These are phyloP conservation scores for Prietella phreatophila DNA, from an alignment of 2,113 vertebrate genomes.

Conservation along the genomic window DNA sequence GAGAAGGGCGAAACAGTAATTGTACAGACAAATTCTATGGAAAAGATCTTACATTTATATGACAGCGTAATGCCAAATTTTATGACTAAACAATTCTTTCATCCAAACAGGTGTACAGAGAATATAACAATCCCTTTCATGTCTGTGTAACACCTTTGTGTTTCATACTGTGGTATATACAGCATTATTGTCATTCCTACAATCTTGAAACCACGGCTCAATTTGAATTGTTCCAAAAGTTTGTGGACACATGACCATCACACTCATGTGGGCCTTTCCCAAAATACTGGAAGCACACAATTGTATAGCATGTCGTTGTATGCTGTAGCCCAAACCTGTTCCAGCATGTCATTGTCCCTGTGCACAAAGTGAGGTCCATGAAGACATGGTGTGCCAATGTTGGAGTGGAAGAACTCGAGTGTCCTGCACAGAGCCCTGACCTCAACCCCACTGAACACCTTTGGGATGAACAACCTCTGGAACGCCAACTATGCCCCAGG, in stretches of 20 bases:
- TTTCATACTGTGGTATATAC: neutral
- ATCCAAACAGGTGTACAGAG: neutral
- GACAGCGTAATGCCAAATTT: neutral
- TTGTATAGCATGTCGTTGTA: neutral
- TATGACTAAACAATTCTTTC: conserved; percentile 1
- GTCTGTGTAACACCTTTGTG: neutral
- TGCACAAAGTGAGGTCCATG: neutral
- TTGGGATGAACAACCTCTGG: neutral
- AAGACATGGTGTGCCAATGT: neutral
- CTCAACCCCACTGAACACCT: neutral
- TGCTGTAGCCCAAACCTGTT: neutral
- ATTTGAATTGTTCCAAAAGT: neutral
- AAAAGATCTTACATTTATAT: neutral
- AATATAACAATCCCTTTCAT: neutral
- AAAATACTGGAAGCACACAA: neutral
- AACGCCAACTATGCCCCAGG: neutral
- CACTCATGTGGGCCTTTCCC: neutral
- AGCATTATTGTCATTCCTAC: neutral
- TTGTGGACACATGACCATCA: neutral
- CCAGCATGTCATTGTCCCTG: neutral
- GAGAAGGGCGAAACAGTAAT: conserved; percentile 24
- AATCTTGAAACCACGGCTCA: neutral
- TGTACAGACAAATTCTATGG: conserved; percentile 5
- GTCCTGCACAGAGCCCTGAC: neutral
- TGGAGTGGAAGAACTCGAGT: neutral